A percentile compares a stretch with the other conserved stretches of the same genome.
These are phyloP conservation scores for Microchrysa polita DNA, from an alignment of 2,888 invertebrate species.

Conservation along the genomic window DNA sequence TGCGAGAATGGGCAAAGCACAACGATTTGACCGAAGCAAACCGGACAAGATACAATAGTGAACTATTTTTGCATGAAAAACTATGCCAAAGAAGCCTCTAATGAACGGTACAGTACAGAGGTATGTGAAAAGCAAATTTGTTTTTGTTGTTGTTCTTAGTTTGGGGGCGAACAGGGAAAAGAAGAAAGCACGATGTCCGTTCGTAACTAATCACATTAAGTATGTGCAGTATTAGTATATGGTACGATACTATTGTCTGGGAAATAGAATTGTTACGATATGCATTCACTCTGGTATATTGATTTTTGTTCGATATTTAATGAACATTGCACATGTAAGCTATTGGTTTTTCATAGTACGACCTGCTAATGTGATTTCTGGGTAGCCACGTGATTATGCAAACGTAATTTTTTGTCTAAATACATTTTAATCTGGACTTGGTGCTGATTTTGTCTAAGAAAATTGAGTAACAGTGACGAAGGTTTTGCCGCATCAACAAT, in stretches of 20 bases:
- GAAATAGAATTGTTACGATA: not conserved
- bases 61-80: conserved; percentile 21
- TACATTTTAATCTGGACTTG: not conserved
- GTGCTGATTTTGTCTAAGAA: not conserved
- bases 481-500: no score
- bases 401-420: not conserved
- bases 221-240: no score
- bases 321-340: conserved; percentile 29
- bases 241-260: no score
- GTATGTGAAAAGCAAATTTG: conserved; percentile 9
- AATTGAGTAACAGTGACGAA: no score
- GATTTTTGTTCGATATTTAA: conserved; percentile 38
- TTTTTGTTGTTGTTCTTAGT: conserved; percentile 13
- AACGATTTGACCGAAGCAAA: conserved; percentile 13
- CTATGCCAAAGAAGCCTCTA: conserved; percentile 41
- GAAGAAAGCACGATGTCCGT: not conserved
- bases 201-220: conserved; percentile 45
- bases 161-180: conserved; percentile 8
- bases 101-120: conserved; percentile 11
- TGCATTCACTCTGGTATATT: conserved; percentile 33
- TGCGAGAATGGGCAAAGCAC: no score
- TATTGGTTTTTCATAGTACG: conserved; percentile 4
- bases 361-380: conserved; percentile 34
- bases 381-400: not conserved
- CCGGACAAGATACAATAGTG: conserved; percentile 25